Percentiles rank a stretch among this genome's conserved stretches.
Conservation (phyloP, 2,113 vertebrate species). For the Pseudorasbora parva region DNA sequence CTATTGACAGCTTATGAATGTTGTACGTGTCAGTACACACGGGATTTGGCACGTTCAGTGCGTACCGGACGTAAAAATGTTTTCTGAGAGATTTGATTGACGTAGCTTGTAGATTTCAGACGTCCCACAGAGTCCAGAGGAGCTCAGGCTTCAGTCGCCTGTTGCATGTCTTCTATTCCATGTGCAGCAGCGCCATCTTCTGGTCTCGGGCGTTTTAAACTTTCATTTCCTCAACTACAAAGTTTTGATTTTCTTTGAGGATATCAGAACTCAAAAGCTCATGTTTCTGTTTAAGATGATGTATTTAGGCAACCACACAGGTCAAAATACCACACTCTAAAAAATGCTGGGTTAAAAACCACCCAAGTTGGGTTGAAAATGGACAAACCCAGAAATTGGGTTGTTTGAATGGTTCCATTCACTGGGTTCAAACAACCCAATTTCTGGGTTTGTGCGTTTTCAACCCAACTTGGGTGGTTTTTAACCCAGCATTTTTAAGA, state of each 20-base stretch:
- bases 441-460: too few species aligned
- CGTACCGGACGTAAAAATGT: not conserved
- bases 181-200: not conserved
- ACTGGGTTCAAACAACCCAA: too few species aligned
- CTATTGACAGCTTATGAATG: conserved; percentile 13
- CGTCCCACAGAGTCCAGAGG: not conserved
- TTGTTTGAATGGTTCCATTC: too few species aligned
- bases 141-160: not conserved
- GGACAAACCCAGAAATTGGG: too few species aligned
- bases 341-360: too few species aligned
- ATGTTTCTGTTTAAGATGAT: not conserved
- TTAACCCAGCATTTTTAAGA: too few species aligned
- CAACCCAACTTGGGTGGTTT: too few species aligned
- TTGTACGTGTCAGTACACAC: not conserved
- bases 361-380: too few species aligned
- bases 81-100: not conserved
- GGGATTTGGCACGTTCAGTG: not conserved
- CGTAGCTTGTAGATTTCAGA: not conserved
- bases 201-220: not conserved
- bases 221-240: not conserved
- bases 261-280: not conserved
- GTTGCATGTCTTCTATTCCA: not conserved
- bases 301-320: not conserved
- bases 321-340: too few species aligned
- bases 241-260: not conserved